Evolutionary conservation across 2,113 vertebrate species (phyloP).

Genomic region (Clarias batrachus): DNA sequence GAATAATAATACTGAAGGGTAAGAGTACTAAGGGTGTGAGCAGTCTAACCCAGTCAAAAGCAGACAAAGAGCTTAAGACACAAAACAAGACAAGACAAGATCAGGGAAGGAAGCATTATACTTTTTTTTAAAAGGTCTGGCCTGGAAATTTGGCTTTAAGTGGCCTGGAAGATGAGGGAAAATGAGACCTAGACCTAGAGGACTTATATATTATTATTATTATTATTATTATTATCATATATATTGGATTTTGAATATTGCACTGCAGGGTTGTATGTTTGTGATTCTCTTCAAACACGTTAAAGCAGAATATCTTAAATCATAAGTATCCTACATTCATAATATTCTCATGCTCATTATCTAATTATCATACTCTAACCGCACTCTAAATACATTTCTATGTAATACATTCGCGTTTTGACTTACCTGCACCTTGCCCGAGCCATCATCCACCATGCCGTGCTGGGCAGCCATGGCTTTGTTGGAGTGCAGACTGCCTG

Average conservation of each 20-base stretch:
- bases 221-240: too few species aligned
- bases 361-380: not conserved
- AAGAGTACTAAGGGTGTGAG: too few species aligned
- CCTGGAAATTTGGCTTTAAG: too few species aligned
- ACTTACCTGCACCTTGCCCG: slow-evolving; percentile 70
- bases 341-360: not conserved
- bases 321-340: not conserved
- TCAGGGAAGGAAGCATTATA: too few species aligned
- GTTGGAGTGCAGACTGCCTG: slow-evolving; percentile 65
- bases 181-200: too few species aligned
- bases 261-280: not conserved
- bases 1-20: not conserved
- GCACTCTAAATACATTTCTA: not conserved
- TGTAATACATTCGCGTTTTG: not conserved
- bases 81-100: too few species aligned
- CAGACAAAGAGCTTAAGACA: too few species aligned
- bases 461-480: slow-evolving; percentile 73
- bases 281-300: not conserved
- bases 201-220: too few species aligned
- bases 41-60: too few species aligned
- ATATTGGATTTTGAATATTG: not conserved
- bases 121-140: too few species aligned
- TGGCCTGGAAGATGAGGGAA: too few species aligned
- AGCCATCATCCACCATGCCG: slow-evolving; percentile 74
- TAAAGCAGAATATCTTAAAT: not conserved